Evolutionary conservation across 2,797 vertebrate species (phyloP), one percentile per base, ranked within the genome.

Genomic region (Mormyrops boulengeri): DNA sequence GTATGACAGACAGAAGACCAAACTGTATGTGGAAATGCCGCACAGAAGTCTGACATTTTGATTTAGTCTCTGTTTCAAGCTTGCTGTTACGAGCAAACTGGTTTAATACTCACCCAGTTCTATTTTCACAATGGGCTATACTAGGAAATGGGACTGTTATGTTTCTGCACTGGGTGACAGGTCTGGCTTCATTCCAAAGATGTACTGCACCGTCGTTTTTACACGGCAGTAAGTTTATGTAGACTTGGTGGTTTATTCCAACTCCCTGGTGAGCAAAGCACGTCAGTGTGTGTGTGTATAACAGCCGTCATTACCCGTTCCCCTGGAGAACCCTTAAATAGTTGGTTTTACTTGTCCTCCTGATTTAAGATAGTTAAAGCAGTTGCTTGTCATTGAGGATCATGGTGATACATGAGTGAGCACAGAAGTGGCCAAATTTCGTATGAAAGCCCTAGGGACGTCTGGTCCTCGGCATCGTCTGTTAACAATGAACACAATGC

Each of bases 261-360:
- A 91, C 92, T 89, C 26, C 90, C 88, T 88, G 69, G 91, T 90
- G 92, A 91, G 92, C 91, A 90, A 92, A 93, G 90, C 90, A 90
- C 89, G 89, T 92, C 90, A 91, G 80, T 89, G 30, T 91, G 93
- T 93, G 94, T 92, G 93, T 94, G 92, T 94, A 87, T 60, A 38
- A 89, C 87, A 80, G 89, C 88, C 49, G 22, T 4, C 19, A n/a
- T 17, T 30, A 49, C n/a, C 22, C 3, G 9, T 49, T 22, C 19
- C 82, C 82, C 49, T 52, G 82, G 82, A 52, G 49, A 85, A 9
- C 82, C 82, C 82, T 49, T 85, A 26, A 85, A 49, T 30, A 49
- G 30, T 26, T 49, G 57, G 60, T 66, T 26, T 50, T 89, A 22
- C 41, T 69, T 60, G 82, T 89, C 62, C 17, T 1, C 8, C 55